Base-by-base conservation (phyloP, 2,888 invertebrate genomes). In the Drosophila paramelanica region DNA sequence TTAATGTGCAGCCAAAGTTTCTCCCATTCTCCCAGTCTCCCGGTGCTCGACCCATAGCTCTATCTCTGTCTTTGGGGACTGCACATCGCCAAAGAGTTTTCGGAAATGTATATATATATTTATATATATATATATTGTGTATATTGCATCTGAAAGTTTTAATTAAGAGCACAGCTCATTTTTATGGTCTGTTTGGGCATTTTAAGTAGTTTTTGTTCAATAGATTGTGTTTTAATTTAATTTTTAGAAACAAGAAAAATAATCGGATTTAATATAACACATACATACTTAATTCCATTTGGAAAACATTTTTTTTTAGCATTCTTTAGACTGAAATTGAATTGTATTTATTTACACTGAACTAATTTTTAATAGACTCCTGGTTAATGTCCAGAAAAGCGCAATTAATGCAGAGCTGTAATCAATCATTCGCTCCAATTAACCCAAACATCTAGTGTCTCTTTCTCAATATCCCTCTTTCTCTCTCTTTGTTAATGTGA, bases 351-450 rank as follows among this genome's bases (percentile, higher is more conserved):
- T 55, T 60, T 46, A 47, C 39, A 39, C 49, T 53, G 64, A 67
- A 78, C 57, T 73, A 67, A 79, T 85, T 73, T 82, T 67, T 56
- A 82, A 82, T 72, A 47, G 33, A 23, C 49, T 49, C 5, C 53
- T 80, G 84, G 77, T 77, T 83, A 83, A 89, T 89, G 89, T 73
- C 57, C 83, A 83, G 89, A 71, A 77, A 79, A 66, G 69, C 73
- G 60, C 81, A 87, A 80, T 87, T 87, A 82, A 80, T 77, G 85
- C 74, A 25, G 61, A 79, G 83, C 55, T 76, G 89, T 87, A 83
- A 89, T 89, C 88, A 83, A 83, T 83, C 83, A 83, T 83, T 62
- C 77, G 84, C 81, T 80, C 72, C 87, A 88, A 88, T 83, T 88
- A 82, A 79, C 88, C 76, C 80, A 47, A 70, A 68, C 76, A 72